Evolutionary conservation across 2,888 invertebrate genomes (phyloP).

Genomic region (Acanthosepion pharaonis): DNA sequence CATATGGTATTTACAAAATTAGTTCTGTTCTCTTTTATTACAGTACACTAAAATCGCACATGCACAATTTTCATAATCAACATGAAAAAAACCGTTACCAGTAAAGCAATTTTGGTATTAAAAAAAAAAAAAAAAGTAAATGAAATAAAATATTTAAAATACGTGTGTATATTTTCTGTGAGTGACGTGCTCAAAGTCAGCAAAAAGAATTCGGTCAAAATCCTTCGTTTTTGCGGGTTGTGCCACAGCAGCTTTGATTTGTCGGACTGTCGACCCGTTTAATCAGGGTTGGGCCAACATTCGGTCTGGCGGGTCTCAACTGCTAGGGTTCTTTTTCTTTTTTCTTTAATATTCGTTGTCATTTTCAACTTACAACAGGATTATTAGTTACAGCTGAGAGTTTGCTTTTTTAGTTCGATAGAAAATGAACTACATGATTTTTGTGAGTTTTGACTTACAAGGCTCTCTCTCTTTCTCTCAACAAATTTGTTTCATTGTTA

Average conservation of each 20-base stretch:
- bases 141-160: neutral
- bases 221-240: neutral
- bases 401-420: neutral
- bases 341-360: neutral
- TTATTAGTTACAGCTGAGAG: neutral
- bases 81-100: neutral
- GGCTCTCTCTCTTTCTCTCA: neutral
- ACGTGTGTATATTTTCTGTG: neutral
- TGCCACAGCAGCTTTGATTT: neutral
- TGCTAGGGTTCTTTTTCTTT: neutral
- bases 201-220: neutral
- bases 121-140: neutral
- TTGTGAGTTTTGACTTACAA: neutral
- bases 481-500: no score
- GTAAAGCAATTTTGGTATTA: neutral
- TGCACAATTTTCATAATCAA: neutral
- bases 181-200: neutral
- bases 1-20: neutral
- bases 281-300: neutral
- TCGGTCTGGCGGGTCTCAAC: neutral
- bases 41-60: neutral
- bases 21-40: neutral
- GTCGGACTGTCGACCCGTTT: constrained; percentile 4
- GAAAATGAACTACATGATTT: neutral
- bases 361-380: neutral